Evolutionary conservation across 1,140 invertebrate genomes (phyloP).

Genomic region (Bombus sibiricus): DNA sequence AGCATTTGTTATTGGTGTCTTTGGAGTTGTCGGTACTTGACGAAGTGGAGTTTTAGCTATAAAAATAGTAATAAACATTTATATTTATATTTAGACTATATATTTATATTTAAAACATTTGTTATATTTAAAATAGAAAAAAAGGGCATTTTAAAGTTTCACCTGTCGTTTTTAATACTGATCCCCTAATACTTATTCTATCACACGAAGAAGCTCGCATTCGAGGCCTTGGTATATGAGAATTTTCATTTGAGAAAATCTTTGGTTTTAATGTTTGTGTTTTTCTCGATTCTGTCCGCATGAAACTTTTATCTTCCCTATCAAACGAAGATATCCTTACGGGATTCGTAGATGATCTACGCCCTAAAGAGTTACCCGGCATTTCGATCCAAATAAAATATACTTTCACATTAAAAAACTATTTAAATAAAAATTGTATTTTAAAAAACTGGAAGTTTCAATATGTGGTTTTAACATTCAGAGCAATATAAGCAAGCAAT

Average conservation of each 20-base stretch:
- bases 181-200: conserved; percentile 59
- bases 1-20: conserved; percentile 36
- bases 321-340: conserved; percentile 66
- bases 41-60: conserved; percentile 58
- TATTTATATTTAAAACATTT: not conserved
- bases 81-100: too few relatives aligned
- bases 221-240: conserved; percentile 73
- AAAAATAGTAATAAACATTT: not conserved
- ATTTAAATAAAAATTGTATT: not conserved
- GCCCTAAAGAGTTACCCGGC: conserved; percentile 58
- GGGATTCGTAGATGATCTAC: conserved; percentile 70
- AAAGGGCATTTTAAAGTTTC: not conserved
- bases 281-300: conserved; percentile 56
- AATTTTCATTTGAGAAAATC: conserved; percentile 45
- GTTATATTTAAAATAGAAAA: not conserved
- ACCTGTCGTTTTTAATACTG: conserved; percentile 63
- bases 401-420: not conserved
- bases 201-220: conserved; percentile 69
- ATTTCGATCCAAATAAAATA: conserved; percentile 41
- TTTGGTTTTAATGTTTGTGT: conserved; percentile 57
- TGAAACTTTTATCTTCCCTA: conserved; percentile 62
- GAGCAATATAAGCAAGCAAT: not conserved
- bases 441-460: not conserved
- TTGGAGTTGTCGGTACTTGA: conserved; percentile 56
- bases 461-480: not conserved